Evolutionary conservation across 2,113 vertebrate species (phyloP).

Genomic region (Mustela lutreola): DNA sequence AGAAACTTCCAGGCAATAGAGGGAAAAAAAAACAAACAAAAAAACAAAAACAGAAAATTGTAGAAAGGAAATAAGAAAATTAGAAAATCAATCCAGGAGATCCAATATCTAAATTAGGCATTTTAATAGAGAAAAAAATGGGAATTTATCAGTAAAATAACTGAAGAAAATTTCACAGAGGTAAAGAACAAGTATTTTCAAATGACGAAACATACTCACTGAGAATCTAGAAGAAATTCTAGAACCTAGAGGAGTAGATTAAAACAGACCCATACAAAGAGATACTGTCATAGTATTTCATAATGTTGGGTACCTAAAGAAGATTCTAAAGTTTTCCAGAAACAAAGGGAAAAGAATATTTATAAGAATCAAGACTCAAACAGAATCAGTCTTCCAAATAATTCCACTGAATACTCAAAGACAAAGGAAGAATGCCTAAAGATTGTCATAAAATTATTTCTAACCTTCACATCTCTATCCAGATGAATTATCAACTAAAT

Average conservation of each 20-base stretch:
- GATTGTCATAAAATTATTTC: neutral
- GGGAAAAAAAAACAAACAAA: neutral
- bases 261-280: neutral
- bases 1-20: neutral
- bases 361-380: neutral
- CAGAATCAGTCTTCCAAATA: neutral
- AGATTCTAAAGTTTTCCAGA: neutral
- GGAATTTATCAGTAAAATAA: constrained; percentile 29
- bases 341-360: neutral
- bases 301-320: neutral
- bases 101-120: neutral
- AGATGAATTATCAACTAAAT: neutral
- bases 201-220: neutral
- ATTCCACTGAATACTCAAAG: neutral
- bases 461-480: neutral
- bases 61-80: neutral
- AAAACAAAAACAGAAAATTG: neutral
- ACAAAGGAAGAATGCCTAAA: neutral
- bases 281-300: neutral
- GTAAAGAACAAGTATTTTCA: constrained; percentile 16
- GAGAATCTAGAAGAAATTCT: neutral
- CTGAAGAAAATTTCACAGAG: neutral
- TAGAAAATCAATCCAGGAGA: neutral
- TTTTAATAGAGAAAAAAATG: neutral
- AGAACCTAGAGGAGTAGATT: neutral